These are phyloP conservation scores for Actias luna DNA, from an alignment of 2,888 invertebrate genomes.

Conservation along the genomic window DNA sequence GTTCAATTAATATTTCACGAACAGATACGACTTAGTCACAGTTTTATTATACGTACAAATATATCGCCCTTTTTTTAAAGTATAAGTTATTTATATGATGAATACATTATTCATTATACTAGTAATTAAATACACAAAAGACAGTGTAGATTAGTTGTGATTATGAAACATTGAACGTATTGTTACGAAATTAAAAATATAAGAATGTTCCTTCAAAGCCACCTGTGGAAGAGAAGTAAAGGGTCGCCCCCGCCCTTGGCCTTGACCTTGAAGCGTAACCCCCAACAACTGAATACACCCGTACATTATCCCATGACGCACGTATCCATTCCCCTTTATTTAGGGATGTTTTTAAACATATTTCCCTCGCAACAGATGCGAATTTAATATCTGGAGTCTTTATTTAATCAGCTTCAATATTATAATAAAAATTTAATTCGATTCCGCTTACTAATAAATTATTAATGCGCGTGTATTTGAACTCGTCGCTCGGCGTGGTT, in stretches of 20 bases:
- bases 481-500: background rate
- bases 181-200: background rate
- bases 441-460: background rate
- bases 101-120: too few relatives aligned
- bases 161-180: too few relatives aligned
- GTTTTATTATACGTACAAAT: too few relatives aligned
- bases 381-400: background rate
- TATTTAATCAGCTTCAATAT: background rate
- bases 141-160: too few relatives aligned
- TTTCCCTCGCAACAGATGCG: background rate
- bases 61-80: too few relatives aligned
- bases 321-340: slow-evolving; percentile 15
- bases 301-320: slow-evolving; percentile 2
- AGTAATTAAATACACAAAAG: too few relatives aligned
- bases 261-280: slow-evolving; percentile 50
- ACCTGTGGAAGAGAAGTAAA: slow-evolving; percentile 49
- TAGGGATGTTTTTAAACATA: slow-evolving; percentile 17
- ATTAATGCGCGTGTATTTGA: background rate
- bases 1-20: too few relatives aligned
- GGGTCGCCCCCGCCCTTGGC: slow-evolving; percentile 62
- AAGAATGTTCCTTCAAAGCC: slow-evolving; percentile 24
- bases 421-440: background rate
- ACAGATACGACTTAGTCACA: too few relatives aligned
- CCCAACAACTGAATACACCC: slow-evolving; percentile 50
- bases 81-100: too few relatives aligned